These are phyloP conservation scores for Corbicula japonica DNA, from an alignment of 2,888 invertebrate species.

Conservation along the genomic window DNA sequence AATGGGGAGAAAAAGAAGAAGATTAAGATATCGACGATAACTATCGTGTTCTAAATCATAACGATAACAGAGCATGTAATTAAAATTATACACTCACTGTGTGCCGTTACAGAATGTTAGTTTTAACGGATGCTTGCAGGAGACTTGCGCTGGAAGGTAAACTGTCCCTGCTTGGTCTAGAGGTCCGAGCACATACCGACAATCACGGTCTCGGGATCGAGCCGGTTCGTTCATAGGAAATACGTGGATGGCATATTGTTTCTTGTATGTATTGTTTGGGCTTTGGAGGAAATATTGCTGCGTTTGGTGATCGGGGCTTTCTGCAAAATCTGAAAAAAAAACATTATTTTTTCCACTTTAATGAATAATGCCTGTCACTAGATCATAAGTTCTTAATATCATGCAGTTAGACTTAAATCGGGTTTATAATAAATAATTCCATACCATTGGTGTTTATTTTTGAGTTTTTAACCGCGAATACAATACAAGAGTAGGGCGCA, in stretches of 20 bases:
- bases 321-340: slow-evolving; percentile 26
- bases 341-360: too few relatives aligned
- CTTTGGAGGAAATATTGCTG: slow-evolving; percentile 27
- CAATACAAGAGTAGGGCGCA: too few relatives aligned
- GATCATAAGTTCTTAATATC: too few relatives aligned
- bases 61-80: background rate
- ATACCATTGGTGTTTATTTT: too few relatives aligned
- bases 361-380: too few relatives aligned
- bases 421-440: too few relatives aligned
- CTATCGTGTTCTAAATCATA: too few relatives aligned
- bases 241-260: slow-evolving; percentile 41
- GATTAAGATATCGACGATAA: too few relatives aligned
- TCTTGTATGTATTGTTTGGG: slow-evolving; percentile 19
- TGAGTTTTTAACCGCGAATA: too few relatives aligned
- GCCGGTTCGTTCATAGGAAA: slow-evolving; percentile 1
- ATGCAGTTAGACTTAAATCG: too few relatives aligned
- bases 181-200: slow-evolving; percentile 46
- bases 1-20: too few relatives aligned
- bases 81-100: slow-evolving; percentile 8
- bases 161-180: slow-evolving; percentile 7
- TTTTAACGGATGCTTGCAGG: slow-evolving; percentile 14
- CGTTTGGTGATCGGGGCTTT: background rate
- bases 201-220: slow-evolving; percentile 4
- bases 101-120: slow-evolving; percentile 36
- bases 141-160: slow-evolving; percentile 41